A percentile compares a stretch with the other conserved stretches of the same genome.
Conservation (phyloP, 2,113 vertebrate species). For the Boulengeromyrus knoepffleri region DNA sequence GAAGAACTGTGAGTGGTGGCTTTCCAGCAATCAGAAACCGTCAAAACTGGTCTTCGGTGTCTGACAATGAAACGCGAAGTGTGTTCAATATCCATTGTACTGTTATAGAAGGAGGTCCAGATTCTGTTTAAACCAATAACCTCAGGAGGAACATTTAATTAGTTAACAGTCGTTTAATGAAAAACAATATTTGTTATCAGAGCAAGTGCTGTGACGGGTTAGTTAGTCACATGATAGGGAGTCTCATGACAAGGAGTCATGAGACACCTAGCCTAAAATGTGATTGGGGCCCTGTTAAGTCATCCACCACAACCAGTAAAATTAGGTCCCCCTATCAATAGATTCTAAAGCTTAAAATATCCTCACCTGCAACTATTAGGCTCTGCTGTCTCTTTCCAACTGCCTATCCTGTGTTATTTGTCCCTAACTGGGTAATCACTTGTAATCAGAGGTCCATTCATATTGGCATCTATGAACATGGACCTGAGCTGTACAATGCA, state of each 20-base stretch:
- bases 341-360: neutral
- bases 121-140: neutral
- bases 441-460: neutral
- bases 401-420: neutral
- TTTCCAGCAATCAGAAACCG: neutral
- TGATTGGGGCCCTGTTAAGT: neutral
- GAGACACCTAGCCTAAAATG: neutral
- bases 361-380: neutral
- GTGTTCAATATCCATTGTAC: neutral
- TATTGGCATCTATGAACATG: neutral
- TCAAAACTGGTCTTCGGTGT: neutral
- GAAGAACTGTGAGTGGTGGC: conserved; percentile 82
- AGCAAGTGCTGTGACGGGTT: neutral
- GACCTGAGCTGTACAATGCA: neutral
- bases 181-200: neutral
- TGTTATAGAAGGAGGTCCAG: neutral
- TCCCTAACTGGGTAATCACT: neutral
- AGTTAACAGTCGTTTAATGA: neutral
- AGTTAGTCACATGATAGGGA: neutral
- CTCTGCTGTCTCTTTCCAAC: neutral
- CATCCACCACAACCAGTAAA: neutral
- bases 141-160: neutral
- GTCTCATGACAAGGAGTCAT: neutral
- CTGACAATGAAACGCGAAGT: neutral
- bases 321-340: neutral